Conservation (phyloP, 2,797 vertebrate genomes). For the Phataginus tetradactyla region DNA sequence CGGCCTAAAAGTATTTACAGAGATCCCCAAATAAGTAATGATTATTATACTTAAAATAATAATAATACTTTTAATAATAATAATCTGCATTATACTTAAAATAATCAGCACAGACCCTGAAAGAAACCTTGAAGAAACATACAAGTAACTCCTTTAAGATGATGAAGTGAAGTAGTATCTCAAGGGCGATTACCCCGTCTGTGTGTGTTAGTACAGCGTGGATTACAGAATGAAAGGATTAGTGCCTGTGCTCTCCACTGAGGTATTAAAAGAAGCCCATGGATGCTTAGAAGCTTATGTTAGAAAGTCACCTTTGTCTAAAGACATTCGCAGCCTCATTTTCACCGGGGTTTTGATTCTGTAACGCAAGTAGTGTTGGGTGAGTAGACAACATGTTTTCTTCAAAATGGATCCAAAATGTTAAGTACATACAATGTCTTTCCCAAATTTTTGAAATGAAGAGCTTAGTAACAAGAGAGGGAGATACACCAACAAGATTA, state of each 20-base stretch:
- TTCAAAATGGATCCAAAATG: background rate
- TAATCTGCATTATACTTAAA: background rate
- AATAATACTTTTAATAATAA: no score
- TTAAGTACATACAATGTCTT: background rate
- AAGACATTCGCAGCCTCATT: background rate
- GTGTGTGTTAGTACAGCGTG: no score
- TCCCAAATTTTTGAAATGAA: background rate
- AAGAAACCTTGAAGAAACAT: background rate
- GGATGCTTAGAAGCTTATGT: background rate
- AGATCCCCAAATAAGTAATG: background rate
- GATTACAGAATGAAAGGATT: background rate
- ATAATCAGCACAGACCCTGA: background rate
- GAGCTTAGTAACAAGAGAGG: background rate
- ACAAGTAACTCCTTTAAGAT: background rate
- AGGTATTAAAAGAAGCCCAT: background rate
- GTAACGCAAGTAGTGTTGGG: background rate
- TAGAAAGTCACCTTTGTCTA: background rate
- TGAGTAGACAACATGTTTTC: background rate
- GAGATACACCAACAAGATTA: rapidly evolving
- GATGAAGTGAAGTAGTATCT: background rate
- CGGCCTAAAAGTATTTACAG: background rate
- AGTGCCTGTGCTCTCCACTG: background rate
- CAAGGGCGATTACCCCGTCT: background rate
- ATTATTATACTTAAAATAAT: background rate
- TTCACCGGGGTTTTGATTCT: background rate